Evolutionary conservation across 2,797 vertebrate species (phyloP).

Genomic region (Peromyscus aztecus): DNA sequence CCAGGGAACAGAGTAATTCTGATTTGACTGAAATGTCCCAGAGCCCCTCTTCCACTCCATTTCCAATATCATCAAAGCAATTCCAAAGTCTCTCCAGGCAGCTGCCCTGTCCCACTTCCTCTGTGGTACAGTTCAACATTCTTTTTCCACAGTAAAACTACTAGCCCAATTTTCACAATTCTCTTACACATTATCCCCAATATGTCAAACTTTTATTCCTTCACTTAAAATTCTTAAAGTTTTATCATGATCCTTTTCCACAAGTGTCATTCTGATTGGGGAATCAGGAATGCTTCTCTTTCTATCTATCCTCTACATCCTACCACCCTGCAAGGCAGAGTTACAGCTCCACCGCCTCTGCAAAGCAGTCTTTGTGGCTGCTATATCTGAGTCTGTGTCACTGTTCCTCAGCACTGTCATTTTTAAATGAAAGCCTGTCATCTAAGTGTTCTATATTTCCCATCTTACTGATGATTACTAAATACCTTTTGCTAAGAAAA

Average conservation of each 20-base stretch:
- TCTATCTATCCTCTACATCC: background rate
- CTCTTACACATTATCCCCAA: background rate
- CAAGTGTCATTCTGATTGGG: background rate
- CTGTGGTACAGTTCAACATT: background rate
- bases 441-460: conserved; percentile 32
- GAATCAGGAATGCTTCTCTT: background rate
- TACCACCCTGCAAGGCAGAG: background rate
- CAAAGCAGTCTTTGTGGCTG: background rate
- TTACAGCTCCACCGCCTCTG: background rate
- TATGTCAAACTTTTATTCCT: background rate
- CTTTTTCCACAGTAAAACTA: conserved; percentile 24
- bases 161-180: conserved; percentile 26
- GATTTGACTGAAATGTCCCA: background rate
- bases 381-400: background rate
- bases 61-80: conserved; percentile 22
- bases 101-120: background rate
- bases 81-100: background rate
- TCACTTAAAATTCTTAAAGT: conserved; percentile 38
- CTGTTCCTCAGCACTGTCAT: background rate
- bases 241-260: background rate
- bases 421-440: conserved; percentile 8
- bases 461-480: conserved; percentile 18
- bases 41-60: background rate
- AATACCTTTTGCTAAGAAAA: conserved; percentile 63
- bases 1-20: background rate